Evolutionary conservation across 2,113 vertebrate genomes (phyloP), one percentile per base, ranked within the genome.

Genomic region (Theristicus caerulescens): DNA sequence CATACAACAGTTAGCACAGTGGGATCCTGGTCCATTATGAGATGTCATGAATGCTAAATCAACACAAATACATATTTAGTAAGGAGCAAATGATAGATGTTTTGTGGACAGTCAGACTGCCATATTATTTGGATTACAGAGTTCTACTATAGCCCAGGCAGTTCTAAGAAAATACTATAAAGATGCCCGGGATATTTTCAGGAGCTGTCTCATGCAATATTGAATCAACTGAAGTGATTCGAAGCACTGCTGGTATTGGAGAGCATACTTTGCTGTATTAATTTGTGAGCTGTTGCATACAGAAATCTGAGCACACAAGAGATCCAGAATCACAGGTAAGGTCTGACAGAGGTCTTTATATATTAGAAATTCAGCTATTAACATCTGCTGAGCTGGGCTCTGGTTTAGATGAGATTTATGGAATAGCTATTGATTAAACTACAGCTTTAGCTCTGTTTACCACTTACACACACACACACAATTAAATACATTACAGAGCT

Each of bases 31-130:
- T 44, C 93, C 57, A 26, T 93, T 93, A 95, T 47, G 90, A 44
- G 96, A 78, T 90, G 88, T 58, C 95, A 66, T 66, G 90, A 94
- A 93, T 92, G 82, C 85, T 90, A 85, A 94, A 94, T 96, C 94
- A 90, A 81, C 90, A 81, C 72, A 88, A 95, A 94, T 90, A 93
- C 74, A 74, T 96, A 92, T 95, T 92, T 92, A 96, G 95, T 24
- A 95, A 94, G 76, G 80, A 96, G 82, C 51, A 94, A 91, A 87
- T 90, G 91, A 94, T 19, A 79, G 81, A 91, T 80, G 51, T 51
- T 95, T 87, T 94, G 79, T 91, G 95, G 94, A 94, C 87, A 90
- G 81, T 54, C 78, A 77, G 87, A 21, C 79, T 90, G 71, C 67
- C 5, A 13, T 64, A 29, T 85, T 92, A 90, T 96, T 96, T 95